phyloP scores from a whole-genome alignment of 2,888 invertebrate genomes.

The Lydus trimaculatus region DNA sequence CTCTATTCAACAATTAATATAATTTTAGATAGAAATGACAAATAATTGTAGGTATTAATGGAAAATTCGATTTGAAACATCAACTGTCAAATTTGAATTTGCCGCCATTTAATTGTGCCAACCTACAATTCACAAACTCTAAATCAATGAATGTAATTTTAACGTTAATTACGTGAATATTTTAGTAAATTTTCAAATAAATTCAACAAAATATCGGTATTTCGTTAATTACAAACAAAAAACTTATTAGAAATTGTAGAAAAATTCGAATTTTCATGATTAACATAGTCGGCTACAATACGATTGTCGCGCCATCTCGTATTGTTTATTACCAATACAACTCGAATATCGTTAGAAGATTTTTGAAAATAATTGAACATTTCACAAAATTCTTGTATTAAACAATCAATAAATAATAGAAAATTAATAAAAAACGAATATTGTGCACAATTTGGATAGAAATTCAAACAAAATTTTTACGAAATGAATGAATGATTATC shows the following conservation, averaged over 20 bases:
- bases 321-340: not conserved
- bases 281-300: not conserved
- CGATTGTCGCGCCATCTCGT: not conserved
- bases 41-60: too few species aligned
- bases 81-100: not conserved
- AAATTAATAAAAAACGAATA: not conserved
- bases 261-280: too few species aligned
- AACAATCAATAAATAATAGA: not conserved
- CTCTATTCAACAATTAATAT: too few species aligned
- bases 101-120: not conserved
- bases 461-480: not conserved
- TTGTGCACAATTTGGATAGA: not conserved
- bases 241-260: too few species aligned
- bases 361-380: not conserved
- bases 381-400: not conserved
- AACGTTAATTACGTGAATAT: not conserved
- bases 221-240: not conserved
- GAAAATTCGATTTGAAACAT: too few species aligned
- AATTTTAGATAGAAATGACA: too few species aligned
- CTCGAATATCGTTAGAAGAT: not conserved
- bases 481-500: not conserved
- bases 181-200: too few species aligned
- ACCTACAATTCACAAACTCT: not conserved
- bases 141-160: not conserved
- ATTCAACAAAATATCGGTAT: too few species aligned